These are phyloP conservation scores for Brenthis daphne DNA, from an alignment of 2,888 invertebrate genomes.

Conservation along the genomic window DNA sequence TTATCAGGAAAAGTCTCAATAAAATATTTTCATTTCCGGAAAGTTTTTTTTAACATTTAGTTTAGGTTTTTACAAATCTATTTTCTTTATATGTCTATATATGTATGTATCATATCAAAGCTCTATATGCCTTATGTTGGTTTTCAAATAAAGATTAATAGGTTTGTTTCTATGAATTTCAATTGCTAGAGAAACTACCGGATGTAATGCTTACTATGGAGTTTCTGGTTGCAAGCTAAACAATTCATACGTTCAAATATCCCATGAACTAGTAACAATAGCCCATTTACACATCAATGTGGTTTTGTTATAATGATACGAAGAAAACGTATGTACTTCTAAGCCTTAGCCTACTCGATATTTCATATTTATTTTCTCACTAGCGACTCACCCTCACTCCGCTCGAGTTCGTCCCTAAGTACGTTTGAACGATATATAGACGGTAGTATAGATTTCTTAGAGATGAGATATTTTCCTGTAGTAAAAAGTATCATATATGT, in stretches of 20 bases:
- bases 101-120: background rate
- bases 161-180: constrained; percentile 32
- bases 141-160: background rate
- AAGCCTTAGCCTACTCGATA: background rate
- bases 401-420: no score
- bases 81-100: no score
- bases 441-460: no score
- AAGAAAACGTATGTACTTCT: constrained; percentile 8
- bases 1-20: no score
- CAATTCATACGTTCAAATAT: constrained; percentile 59
- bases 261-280: constrained; percentile 72
- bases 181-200: constrained; percentile 33
- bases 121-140: background rate
- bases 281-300: constrained; percentile 69
- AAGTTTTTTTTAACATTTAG: no score
- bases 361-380: background rate
- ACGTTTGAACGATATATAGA: no score
- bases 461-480: no score
- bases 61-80: no score
- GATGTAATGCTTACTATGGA: constrained; percentile 38
- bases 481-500: no score
- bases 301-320: constrained; percentile 65
- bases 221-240: constrained; percentile 65
- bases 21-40: no score
- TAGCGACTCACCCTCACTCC: no score